Base-by-base conservation (phyloP, 2,888 invertebrate genomes). In the Chrysina gloriosa region DNA sequence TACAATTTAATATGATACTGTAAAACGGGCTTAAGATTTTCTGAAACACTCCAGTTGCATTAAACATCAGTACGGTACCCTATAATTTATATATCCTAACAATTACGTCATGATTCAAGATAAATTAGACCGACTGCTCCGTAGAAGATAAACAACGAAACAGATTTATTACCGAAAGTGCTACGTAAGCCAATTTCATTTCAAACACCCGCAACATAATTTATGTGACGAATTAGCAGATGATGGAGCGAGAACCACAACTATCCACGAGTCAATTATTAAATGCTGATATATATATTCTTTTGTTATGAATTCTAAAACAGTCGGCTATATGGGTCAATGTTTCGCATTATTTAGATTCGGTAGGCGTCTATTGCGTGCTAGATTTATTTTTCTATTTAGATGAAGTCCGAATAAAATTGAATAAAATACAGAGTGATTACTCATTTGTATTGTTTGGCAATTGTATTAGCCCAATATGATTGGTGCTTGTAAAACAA, bases 231-330 rank as follows among this genome's bases (percentile, higher is more conserved):
- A 16, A 63, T 63, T 63, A 47, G 48, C 48, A 9, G 25, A 48
- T 48, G 29, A 31, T 63, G 19, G 23, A 48, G 27, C 48, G 42
- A 47, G 29, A 56, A 66, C 58, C 66, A 31, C 21, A 23, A 27
- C 66, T 58, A 66, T 66, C 66, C 45, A 58, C n/a, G n/a, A n/a
- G n/a, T n/a, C 56, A 45, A 42, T 65, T 65, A 65, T 25, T 65
- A 56, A 23, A 39, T 11, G 65, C 65, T 65, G 56, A 65, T 65
- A 27, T n/a, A n/a, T 25, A 29, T 29, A 42, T 58, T 36, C 58
- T 58, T 58, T 58, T 19, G 31, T 64, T 19, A 64, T 48, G 11
- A 25, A n/a, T n/a, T n/a, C n/a, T n/a, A n/a, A n/a, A n/a, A n/a
- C n/a, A n/a, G n/a, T n/a, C n/a, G n/a, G n/a, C n/a, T n/a, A n/a